phyloP scores from a whole-genome alignment of 2,797 vertebrate genomes.

The Parauchenoglanis punctatus region DNA sequence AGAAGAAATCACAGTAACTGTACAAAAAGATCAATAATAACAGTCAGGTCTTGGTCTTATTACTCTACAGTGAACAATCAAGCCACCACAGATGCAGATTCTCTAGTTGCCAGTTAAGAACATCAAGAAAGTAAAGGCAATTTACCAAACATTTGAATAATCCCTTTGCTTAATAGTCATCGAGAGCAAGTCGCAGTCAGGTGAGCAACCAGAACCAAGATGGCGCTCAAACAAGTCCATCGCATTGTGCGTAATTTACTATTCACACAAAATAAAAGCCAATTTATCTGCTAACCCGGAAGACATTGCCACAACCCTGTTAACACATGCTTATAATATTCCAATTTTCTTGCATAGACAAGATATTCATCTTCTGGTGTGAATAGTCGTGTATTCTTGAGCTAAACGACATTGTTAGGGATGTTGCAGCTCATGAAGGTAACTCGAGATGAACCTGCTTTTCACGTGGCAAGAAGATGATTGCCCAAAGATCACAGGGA shows the following conservation, averaged over 20 bases:
- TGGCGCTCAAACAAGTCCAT: background rate
- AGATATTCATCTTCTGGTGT: background rate
- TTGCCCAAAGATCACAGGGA: background rate
- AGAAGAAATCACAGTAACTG: conserved; percentile 38
- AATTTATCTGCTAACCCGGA: background rate
- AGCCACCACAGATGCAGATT: conserved; percentile 61
- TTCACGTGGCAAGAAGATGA: background rate
- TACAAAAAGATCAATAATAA: conserved; percentile 66
- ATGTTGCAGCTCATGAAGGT: background rate
- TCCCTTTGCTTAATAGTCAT: background rate
- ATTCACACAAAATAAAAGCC: background rate
- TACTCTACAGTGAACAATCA: conserved; percentile 66
- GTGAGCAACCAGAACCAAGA: background rate
- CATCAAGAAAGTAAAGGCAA: conserved; percentile 51
- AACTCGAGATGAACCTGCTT: background rate
- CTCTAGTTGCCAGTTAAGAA: conserved; percentile 67
- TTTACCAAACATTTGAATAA: conserved; percentile 34
- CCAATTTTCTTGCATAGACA: conserved; percentile 27
- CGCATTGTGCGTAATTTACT: background rate
- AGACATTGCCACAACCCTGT: background rate
- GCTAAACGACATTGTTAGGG: background rate
- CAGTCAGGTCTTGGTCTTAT: conserved; percentile 70
- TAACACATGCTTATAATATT: background rate
- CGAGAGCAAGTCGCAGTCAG: background rate
- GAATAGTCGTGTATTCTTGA: background rate